A percentile compares a stretch with the other conserved stretches of the same genome.
These are phyloP conservation scores for Catharus minimus DNA, from an alignment of 2,113 vertebrate species.

Conservation along the genomic window DNA sequence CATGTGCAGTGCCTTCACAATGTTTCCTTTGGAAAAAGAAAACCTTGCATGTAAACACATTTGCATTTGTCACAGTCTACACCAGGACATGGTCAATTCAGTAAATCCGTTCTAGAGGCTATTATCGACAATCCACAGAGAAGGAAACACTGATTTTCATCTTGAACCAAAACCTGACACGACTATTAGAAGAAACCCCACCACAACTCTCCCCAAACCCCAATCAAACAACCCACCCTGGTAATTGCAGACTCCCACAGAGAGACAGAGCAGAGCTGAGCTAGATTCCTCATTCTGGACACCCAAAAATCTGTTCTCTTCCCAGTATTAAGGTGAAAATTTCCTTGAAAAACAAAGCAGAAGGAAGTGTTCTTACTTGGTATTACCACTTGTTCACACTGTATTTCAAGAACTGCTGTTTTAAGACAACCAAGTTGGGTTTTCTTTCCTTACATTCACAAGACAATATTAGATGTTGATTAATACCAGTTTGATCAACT, in stretches of 20 bases:
- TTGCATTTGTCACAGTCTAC: slow-evolving; percentile 10
- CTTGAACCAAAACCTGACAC: neutral
- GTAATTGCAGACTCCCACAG: neutral
- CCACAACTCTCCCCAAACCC: neutral
- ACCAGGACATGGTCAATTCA: neutral
- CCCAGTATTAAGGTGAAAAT: neutral
- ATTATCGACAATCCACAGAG: neutral
- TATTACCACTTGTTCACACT: rapidly evolving
- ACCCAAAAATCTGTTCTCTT: neutral
- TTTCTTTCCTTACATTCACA: neutral
- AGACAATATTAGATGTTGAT: neutral
- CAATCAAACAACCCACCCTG: neutral
- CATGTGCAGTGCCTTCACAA: neutral
- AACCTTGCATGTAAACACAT: neutral
- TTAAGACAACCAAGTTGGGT: neutral
- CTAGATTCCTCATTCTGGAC: neutral
- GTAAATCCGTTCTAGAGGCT: neutral
- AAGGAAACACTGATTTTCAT: neutral
- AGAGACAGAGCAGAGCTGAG: neutral
- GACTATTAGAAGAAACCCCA: neutral
- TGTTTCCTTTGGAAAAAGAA: slow-evolving; percentile 4
- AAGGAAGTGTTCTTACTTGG: neutral
- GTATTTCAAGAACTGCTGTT: neutral
- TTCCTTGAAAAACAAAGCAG: neutral
- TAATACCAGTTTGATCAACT: neutral